Base-by-base conservation (phyloP, 2,113 vertebrate genomes). In the Verasper variegatus region DNA sequence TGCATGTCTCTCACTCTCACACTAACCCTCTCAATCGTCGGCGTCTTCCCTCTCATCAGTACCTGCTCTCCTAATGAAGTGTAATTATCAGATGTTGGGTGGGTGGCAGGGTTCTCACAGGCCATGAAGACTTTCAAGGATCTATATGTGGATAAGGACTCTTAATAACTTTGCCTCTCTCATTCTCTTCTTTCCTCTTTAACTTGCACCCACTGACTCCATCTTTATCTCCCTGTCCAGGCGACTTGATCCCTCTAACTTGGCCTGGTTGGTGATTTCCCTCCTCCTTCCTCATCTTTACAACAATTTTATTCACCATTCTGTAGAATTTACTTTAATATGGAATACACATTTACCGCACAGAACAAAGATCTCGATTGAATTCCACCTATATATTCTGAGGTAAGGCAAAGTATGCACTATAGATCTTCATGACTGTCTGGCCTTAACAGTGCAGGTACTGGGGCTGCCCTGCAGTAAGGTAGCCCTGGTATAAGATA, bases 71-170 rank as follows among this genome's bases (percentile, higher is more conserved):
- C 74, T 87, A 91, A 92, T 89, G 83, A 89, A 88, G 90, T 86
- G 78, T 85, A 91, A 92, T 90, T 83, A 90, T 92, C 87, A 90
- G 87, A 88, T 90, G 80, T 76, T 83, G 45, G 82, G 88, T 89
- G 86, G 88, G 90, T 55, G 80, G 81, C 64, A 15, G 81, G 68
- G 80, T 81, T 84, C 82, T 81, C 24, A n/a, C 78, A 76, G 85
- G 84, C 74, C 82, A 71, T 47, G 45, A 70, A 85, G 88, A 85
- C 74, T 51, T 82, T 78, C 71, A 66, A 17, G 78, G 85, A 90
- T 88, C 86, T 85, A 76, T 78, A 90, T 71, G 69, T 74, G 77
- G 87, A 80, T 81, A 83, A 85, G 79, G 55, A 83, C 67, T 80
- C 83, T 64, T 86, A 83, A 88, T 87, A 90, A 87, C 56, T 70